phyloP scores from a whole-genome alignment of 35 echinoderm and acorn worm species.

The Acanthaster planci region DNA sequence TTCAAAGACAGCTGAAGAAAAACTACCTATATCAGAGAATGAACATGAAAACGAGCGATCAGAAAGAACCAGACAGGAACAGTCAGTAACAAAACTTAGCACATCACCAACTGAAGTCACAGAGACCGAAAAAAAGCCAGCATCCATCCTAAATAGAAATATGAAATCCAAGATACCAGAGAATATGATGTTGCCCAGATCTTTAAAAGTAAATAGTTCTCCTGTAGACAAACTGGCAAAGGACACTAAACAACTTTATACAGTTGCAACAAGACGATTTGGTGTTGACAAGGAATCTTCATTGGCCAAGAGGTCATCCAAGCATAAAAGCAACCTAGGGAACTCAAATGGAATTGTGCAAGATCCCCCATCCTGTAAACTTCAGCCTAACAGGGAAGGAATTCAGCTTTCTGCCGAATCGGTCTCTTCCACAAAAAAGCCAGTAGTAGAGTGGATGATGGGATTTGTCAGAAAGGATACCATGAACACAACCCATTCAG shows the following conservation, averaged over 20 bases:
- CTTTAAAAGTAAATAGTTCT: neutral
- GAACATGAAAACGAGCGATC: neutral
- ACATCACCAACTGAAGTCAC: neutral
- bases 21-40: neutral
- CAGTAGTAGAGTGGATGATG: conserved; percentile 35
- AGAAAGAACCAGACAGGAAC: neutral
- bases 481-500: neutral
- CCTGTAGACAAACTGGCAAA: neutral
- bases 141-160: neutral
- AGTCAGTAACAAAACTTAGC: neutral
- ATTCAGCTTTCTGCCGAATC: neutral
- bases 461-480: conserved; percentile 35
- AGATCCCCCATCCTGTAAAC: neutral
- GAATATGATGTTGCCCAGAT: neutral
- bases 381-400: neutral
- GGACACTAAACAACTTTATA: neutral
- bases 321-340: neutral
- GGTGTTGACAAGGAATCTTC: conserved; percentile 3
- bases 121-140: neutral
- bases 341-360: neutral
- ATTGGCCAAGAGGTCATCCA: neutral
- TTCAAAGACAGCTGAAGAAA: neutral
- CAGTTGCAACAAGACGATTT: conserved; percentile 2
- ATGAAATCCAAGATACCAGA: neutral
- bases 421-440: conserved; percentile 10